phyloP scores from a whole-genome alignment of 1,140 invertebrate genomes.

The Meloidogyne exigua region DNA sequence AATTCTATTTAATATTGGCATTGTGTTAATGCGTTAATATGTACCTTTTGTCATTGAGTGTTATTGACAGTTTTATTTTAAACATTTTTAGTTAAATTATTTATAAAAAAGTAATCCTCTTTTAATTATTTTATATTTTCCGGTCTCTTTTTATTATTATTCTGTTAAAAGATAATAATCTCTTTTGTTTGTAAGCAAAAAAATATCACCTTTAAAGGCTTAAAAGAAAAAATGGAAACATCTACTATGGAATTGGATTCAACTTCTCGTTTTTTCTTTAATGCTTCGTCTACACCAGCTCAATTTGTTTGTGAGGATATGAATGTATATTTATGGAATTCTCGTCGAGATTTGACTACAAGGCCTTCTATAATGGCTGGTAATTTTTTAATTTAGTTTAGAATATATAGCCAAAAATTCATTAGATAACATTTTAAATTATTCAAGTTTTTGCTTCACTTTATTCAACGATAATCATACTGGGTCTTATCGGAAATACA shows the following conservation, averaged over 20 bases:
- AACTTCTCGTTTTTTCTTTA: background rate
- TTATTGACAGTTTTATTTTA: background rate
- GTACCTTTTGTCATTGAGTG: background rate
- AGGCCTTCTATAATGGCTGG: slow-evolving; percentile 32
- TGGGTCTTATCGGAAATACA: slow-evolving; percentile 44
- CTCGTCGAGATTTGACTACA: slow-evolving; percentile 41
- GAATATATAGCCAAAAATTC: background rate
- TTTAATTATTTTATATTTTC: no score
- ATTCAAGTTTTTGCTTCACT: slow-evolving; percentile 41
- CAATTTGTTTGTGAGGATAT: slow-evolving; percentile 28
- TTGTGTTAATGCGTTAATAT: background rate
- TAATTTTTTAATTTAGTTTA: background rate
- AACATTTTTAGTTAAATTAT: background rate
- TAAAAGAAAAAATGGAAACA: background rate
- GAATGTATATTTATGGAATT: slow-evolving; percentile 45
- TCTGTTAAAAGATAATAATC: no score
- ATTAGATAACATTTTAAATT: background rate
- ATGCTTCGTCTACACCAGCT: background rate
- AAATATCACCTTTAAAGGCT: background rate
- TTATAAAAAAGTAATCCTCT: no score
- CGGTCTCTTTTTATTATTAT: no score
- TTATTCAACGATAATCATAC: slow-evolving; percentile 45
- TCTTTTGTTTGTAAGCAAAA: no score
- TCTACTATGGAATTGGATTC: slow-evolving; percentile 8
- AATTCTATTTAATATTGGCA: no score